phyloP scores from a whole-genome alignment of 1,140 invertebrate species.

The Wiebesia pumilae region DNA sequence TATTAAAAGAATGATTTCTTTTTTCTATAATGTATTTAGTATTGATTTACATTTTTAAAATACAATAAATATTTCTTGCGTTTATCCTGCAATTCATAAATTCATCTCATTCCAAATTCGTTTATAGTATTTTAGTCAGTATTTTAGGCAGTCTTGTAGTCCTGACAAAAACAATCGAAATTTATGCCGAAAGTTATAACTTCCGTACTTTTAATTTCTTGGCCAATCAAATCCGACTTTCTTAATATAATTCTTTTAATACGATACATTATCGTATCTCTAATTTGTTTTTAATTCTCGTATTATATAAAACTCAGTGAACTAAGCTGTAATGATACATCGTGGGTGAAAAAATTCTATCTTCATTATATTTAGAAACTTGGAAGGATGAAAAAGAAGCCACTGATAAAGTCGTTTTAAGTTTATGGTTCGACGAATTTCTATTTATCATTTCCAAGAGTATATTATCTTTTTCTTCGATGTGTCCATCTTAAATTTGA shows the following conservation, averaged over 20 bases:
- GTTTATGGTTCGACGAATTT: conserved; percentile 41
- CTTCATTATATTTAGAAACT: conserved; percentile 45
- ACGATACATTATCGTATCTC: conserved; percentile 18
- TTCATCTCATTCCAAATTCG: neutral
- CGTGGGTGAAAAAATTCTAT: conserved; percentile 3
- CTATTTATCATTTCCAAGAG: conserved; percentile 23
- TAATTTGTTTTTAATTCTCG: conserved; percentile 6
- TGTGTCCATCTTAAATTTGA: neutral
- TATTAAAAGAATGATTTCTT: too few species aligned
- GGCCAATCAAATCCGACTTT: conserved; percentile 10
- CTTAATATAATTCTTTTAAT: conserved; percentile 9
- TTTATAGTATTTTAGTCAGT: too few species aligned
- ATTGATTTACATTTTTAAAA: too few species aligned
- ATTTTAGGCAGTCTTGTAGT: neutral
- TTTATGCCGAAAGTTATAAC: conserved; percentile 32
- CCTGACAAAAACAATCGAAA: conserved; percentile 20
- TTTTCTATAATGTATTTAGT: too few species aligned
- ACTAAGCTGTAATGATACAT: too few species aligned
- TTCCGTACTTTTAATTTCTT: conserved; percentile 19
- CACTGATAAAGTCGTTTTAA: conserved; percentile 54
- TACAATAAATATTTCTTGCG: neutral
- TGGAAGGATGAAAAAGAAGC: conserved; percentile 37
- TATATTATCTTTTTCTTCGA: conserved; percentile 23
- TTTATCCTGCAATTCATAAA: neutral
- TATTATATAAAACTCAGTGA: neutral